Base-by-base conservation (phyloP, 35 echinoderm and acorn worm genomes). In the Ophioderma brevispina region DNA sequence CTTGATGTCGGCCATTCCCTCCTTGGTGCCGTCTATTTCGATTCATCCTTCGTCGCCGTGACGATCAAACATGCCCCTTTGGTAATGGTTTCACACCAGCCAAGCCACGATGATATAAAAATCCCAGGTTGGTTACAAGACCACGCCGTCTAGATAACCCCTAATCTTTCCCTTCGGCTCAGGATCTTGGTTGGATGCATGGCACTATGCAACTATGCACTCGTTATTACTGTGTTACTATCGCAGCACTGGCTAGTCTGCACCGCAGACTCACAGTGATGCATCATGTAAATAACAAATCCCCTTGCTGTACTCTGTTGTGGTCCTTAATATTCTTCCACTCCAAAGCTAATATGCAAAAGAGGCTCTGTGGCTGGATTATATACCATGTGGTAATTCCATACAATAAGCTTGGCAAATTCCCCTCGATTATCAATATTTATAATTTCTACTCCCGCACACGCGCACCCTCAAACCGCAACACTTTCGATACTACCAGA, bases 191-290 rank as follows among this genome's bases (percentile, higher is more conserved):
- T 70, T 25, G 59, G 6, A 25, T 70, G 28, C 59, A 70, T 70
- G 59, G 10, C 59, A 70, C 59, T 70, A n/a, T n/a, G n/a, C n/a
- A n/a, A n/a, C 59, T 70, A 1, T 30, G 59, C 59, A 70, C 59
- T 70, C 59, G 17, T 70, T 70, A 70, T 30, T 70, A 70, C n/a
- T 70, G 59, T 70, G 59, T 70, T n/a, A 70, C 59, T 70, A 70
- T 25, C 23, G 41, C 41, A 46, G 41, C 41, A 46, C 17, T 4
- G 17, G 41, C 17, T 46, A 46, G 17, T 46, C 41, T 46, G 17
- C 17, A 8, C 41, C 41, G 17, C 41, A 46, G 41, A 8, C 41
- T 17, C 17, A 8, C 5, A 46, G 5, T 46, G 41, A 46, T 46
- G 17, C 41, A 46, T 17, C 4, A 46, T 46, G 4, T 8, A 46